phyloP scores from a whole-genome alignment of 2,888 invertebrate genomes.

The Psococerastis gibbosa region DNA sequence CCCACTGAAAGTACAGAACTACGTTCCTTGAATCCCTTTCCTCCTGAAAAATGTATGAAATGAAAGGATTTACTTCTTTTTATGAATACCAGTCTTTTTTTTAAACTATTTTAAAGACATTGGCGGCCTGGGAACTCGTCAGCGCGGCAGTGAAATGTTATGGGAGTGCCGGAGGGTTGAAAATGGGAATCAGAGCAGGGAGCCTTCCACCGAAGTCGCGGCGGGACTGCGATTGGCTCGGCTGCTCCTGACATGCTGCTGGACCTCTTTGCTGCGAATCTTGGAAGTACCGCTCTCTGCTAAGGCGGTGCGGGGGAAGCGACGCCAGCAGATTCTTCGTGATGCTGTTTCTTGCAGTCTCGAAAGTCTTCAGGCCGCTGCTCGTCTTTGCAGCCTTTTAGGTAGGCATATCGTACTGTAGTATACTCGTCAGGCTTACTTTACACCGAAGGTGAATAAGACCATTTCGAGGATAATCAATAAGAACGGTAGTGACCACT shows the following conservation, averaged over 20 bases:
- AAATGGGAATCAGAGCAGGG: slow-evolving; percentile 49
- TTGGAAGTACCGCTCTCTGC: slow-evolving; percentile 56
- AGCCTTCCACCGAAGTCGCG: slow-evolving; percentile 48
- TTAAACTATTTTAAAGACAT: too few species aligned
- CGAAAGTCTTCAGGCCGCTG: slow-evolving; percentile 82
- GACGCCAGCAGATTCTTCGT: slow-evolving; percentile 38
- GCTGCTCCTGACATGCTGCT: slow-evolving; percentile 69
- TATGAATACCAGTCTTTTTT: too few species aligned
- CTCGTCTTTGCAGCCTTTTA: slow-evolving; percentile 70
- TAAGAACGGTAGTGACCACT: too few species aligned
- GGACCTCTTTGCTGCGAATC: slow-evolving; percentile 80
- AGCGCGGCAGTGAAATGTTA: slow-evolving; percentile 48
- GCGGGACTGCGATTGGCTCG: slow-evolving; percentile 37
- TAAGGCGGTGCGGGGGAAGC: slow-evolving; percentile 21
- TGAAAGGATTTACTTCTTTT: too few species aligned
- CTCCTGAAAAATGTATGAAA: too few species aligned
- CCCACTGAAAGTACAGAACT: too few species aligned
- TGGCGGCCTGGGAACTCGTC: slow-evolving; percentile 59
- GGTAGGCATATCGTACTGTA: slow-evolving; percentile 30
- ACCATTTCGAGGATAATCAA: too few species aligned
- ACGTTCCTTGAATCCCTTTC: too few species aligned
- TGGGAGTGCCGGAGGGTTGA: slow-evolving; percentile 75
- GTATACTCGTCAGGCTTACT: too few species aligned
- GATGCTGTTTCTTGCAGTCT: slow-evolving; percentile 75
- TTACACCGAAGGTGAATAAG: too few species aligned